Percentiles rank a stretch among this genome's conserved stretches.
phyloP scores from a whole-genome alignment of 2,888 invertebrate species.

The Drosophila nigricruria region DNA sequence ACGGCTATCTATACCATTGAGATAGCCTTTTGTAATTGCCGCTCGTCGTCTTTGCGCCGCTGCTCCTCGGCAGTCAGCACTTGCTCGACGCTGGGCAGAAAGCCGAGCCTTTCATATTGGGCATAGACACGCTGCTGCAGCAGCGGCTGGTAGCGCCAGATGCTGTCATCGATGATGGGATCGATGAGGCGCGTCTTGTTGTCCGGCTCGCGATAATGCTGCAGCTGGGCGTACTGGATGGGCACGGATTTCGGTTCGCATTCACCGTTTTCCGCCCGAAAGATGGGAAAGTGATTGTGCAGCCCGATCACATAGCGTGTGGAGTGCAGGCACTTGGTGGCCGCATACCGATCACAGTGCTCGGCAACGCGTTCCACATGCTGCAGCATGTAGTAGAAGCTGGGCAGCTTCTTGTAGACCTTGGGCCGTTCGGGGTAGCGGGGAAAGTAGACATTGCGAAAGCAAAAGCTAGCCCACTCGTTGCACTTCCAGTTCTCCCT shows the following conservation, averaged over 20 bases:
- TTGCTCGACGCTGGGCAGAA: constrained; percentile 77
- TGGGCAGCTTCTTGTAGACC: constrained; percentile 91
- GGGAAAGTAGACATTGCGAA: constrained; percentile 95
- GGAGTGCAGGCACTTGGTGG: constrained; percentile 96
- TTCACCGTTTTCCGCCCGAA: constrained; percentile 89
- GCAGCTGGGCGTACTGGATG: constrained; percentile 92
- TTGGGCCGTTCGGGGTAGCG: constrained; percentile 92
- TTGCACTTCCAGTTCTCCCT: constrained; percentile 82
- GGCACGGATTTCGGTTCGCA: constrained; percentile 93
- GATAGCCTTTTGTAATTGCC: constrained; percentile 41
- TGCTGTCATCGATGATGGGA: constrained; percentile 92
- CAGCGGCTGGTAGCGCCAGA: constrained; percentile 93
- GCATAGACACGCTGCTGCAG: constrained; percentile 87
- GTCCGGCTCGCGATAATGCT: constrained; percentile 95
- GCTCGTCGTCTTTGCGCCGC: constrained; percentile 41
- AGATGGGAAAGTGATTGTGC: constrained; percentile 96
- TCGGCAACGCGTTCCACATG: constrained; percentile 94
- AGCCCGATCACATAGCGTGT: constrained; percentile 93
- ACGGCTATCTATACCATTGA: constrained; percentile 7
- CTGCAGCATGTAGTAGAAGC: constrained; percentile 96
- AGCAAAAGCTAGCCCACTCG: constrained; percentile 89
- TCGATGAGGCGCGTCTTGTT: constrained; percentile 92
- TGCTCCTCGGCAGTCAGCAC: constrained; percentile 20
- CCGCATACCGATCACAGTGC: constrained; percentile 95
- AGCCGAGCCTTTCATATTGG: constrained; percentile 87